These are phyloP conservation scores for Alloscopus bannaensis DNA, from an alignment of 2,888 invertebrate genomes.

Conservation along the genomic window DNA sequence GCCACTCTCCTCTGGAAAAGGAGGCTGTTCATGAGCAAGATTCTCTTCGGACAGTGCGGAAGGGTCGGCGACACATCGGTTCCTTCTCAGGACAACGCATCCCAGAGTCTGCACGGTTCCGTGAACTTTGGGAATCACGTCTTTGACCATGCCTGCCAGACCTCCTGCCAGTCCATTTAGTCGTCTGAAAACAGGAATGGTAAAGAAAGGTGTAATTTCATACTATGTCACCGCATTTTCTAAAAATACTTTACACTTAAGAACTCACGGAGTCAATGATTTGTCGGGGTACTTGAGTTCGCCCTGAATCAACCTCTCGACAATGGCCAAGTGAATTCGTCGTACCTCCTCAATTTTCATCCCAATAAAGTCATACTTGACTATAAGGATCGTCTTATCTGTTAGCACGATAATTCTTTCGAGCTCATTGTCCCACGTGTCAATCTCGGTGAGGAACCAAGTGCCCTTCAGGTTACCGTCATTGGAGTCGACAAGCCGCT, in stretches of 20 bases:
- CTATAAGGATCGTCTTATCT: slow-evolving; percentile 83
- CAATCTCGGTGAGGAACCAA: slow-evolving; percentile 91
- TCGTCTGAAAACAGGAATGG: slow-evolving; percentile 79
- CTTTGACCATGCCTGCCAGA: slow-evolving; percentile 82
- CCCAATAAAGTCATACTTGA: slow-evolving; percentile 91
- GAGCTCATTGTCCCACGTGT: slow-evolving; percentile 90
- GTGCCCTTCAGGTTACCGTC: slow-evolving; percentile 85
- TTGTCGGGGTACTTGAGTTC: slow-evolving; percentile 88
- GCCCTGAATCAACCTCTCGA: slow-evolving; percentile 85
- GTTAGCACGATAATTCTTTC: slow-evolving; percentile 87
- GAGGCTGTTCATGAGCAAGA: slow-evolving; percentile 8
- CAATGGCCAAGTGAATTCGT: slow-evolving; percentile 81
- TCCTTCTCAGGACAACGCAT: slow-evolving; percentile 66
- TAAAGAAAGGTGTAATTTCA: neutral
- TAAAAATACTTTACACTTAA: neutral
- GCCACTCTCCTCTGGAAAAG: slow-evolving; percentile 27
- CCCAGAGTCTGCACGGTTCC: slow-evolving; percentile 75
- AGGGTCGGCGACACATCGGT: slow-evolving; percentile 46
- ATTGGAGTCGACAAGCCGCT: slow-evolving; percentile 76
- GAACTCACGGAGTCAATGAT: slow-evolving; percentile 91
- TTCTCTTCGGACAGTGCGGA: slow-evolving; percentile 20
- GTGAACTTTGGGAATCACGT: slow-evolving; percentile 77
- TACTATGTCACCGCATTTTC: neutral
- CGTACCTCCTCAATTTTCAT: slow-evolving; percentile 84
- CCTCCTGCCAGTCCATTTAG: slow-evolving; percentile 84